A percentile compares a stretch with the other conserved stretches of the same genome.
These are phyloP conservation scores for Scomber colias DNA, from an alignment of 2,113 vertebrate species.

Conservation along the genomic window DNA sequence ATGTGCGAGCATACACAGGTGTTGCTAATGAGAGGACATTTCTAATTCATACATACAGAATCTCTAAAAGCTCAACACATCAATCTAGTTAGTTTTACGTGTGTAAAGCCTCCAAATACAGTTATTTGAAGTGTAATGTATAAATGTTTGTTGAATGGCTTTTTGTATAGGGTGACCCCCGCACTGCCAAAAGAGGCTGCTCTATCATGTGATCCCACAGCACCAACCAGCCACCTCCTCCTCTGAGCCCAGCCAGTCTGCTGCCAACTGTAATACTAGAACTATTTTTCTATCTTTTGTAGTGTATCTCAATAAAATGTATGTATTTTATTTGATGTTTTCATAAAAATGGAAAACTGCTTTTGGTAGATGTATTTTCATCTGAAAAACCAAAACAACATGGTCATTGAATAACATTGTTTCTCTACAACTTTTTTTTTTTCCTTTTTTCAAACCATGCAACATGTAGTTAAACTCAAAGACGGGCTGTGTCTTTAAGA, in stretches of 20 bases:
- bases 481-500: background rate
- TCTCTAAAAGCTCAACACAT: too few relatives aligned
- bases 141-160: conserved; percentile 11
- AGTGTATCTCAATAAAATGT: conserved; percentile 60
- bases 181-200: conserved; percentile 82
- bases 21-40: too few relatives aligned
- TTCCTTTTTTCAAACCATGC: background rate
- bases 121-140: too few relatives aligned
- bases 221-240: conserved; percentile 6
- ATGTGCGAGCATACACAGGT: too few relatives aligned
- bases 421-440: background rate
- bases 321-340: conserved; percentile 20
- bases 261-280: conserved; percentile 75
- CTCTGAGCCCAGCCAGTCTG: conserved; percentile 61
- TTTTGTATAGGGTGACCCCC: conserved; percentile 80
- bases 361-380: conserved; percentile 32
- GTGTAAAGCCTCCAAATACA: background rate
- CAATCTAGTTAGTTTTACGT: too few relatives aligned
- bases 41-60: too few relatives aligned
- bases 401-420: background rate
- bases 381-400: conserved; percentile 20
- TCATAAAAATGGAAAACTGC: conserved; percentile 3
- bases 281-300: conserved; percentile 81
- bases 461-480: conserved; percentile 13
- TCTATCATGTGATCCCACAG: conserved; percentile 87